Evolutionary conservation across 2,888 invertebrate species (phyloP), one percentile per base, ranked within the genome.

Genomic region (Panzeria rudis): DNA sequence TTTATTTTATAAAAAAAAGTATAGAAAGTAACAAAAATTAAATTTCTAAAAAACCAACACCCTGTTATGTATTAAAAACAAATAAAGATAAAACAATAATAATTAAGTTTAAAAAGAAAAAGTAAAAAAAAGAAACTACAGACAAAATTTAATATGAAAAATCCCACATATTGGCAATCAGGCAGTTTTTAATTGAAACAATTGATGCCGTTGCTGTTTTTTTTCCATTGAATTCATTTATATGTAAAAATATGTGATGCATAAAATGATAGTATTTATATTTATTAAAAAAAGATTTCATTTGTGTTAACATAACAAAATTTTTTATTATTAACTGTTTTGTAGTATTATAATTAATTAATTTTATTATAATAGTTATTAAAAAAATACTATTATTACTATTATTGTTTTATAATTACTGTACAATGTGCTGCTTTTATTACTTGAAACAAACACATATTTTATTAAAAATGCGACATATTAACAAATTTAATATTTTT

Each of bases 31-130:
- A 62, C 11, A 59, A 38, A 79, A 56, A 83, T 64, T 47, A 56
- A 64, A 83, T 64, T 77, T 72, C 83, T 68, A 68, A 78, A 71
- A 20, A 84, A 71, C 25, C 6, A 71, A 84, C 59, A 76, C 76
- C 66, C 76, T 80, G 84, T 84, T 84, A 84, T 80, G 76, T 84
- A 84, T 76, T 84, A 80, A 80, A 84, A 76, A 77, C 25, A 61
- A 61, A 61, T 25, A 71, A 82, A 66, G 4, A n/a, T 35, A 71
- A 79, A 76, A 84, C 75, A 84, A 79, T 80, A 72, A 83, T 83
- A 76, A 52, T 84, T 80, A 80, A 84, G 76, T 66, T 72, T 54
- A 69, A 78, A 56, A 44, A 32, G 54, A 52, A 59, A 52, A 29
- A 29, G 5, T 38, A 69, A 13, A 5, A 66, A 44, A 44, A 41